Conservation (phyloP, 2,888 invertebrate species). For the Alviniconcha strummeri region DNA sequence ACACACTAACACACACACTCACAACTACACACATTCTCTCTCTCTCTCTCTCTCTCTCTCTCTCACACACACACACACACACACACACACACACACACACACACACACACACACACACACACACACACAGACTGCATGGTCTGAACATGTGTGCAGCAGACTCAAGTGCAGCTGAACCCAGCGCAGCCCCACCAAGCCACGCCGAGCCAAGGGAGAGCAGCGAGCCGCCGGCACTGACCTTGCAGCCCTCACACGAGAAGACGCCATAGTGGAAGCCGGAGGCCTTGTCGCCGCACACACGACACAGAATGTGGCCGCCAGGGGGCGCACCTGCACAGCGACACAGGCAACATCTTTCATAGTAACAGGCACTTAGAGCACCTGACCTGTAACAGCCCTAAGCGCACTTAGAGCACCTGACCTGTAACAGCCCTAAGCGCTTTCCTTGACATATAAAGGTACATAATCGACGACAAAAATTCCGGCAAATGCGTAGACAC, state of each 20-base stretch:
- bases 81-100: neutral
- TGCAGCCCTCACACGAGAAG: slow-evolving; percentile 70
- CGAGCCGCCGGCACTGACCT: slow-evolving; percentile 49
- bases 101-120: neutral
- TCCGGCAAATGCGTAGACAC: no score
- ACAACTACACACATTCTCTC: neutral
- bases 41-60: neutral
- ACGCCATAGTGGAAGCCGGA: slow-evolving; percentile 71
- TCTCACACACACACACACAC: neutral
- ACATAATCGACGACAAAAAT: no score
- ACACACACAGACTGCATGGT: neutral
- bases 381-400: no score
- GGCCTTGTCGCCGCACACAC: slow-evolving; percentile 68
- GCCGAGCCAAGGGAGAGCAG: no score
- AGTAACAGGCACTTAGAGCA: no score
- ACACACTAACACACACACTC: no score
- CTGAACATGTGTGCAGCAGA: neutral
- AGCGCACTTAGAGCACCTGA: no score
- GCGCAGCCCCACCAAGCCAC: neutral
- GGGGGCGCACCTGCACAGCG: slow-evolving; percentile 49
- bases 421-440: no score
- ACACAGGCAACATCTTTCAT: no score
- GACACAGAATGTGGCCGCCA: slow-evolving; percentile 65
- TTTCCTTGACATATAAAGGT: no score
- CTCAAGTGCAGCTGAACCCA: neutral